Percentiles rank a stretch among this genome's conserved stretches.
phyloP scores from a whole-genome alignment of 2,888 invertebrate species.

The Seira sanloemensis region DNA sequence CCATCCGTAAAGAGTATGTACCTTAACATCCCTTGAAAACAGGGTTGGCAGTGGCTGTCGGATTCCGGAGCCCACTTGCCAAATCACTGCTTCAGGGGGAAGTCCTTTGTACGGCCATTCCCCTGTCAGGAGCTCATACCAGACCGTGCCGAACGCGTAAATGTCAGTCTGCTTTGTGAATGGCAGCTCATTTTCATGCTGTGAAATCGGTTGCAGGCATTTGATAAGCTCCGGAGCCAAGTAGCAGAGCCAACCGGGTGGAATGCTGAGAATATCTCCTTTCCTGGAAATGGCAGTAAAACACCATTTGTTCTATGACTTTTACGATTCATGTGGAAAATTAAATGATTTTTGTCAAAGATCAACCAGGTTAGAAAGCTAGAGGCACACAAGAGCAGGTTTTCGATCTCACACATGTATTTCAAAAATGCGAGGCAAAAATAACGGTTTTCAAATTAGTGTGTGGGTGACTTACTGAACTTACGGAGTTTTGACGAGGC shows the following conservation, averaged over 20 bases:
- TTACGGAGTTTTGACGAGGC: constrained; percentile 78
- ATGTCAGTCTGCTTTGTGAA: constrained; percentile 96
- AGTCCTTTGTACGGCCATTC: constrained; percentile 97
- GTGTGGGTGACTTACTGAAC: too few relatives aligned
- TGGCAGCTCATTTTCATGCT: constrained; percentile 87
- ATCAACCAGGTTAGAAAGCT: too few relatives aligned
- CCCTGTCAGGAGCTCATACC: constrained; percentile 97
- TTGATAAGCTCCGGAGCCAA: constrained; percentile 97
- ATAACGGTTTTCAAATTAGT: too few relatives aligned
- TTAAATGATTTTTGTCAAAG: too few relatives aligned
- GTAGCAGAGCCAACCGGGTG: constrained; percentile 99
- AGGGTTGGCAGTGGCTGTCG: constrained; percentile 96
- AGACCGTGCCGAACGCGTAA: constrained; percentile 96
- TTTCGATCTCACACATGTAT: too few relatives aligned
- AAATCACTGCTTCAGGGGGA: constrained; percentile 96
- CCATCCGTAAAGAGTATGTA: constrained; percentile 75
- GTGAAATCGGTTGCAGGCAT: constrained; percentile 84
- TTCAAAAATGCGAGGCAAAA: too few relatives aligned
- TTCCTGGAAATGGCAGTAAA: constrained; percentile 76
- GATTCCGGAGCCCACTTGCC: constrained; percentile 98
- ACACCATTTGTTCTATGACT: constrained; percentile 18
- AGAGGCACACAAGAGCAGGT: too few relatives aligned
- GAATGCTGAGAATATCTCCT: constrained; percentile 91
- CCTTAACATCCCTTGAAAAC: constrained; percentile 97
- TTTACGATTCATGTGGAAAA: too few relatives aligned